Base-by-base conservation (phyloP, 1,140 invertebrate genomes). In the Bursaphelenchus mucronatus region DNA sequence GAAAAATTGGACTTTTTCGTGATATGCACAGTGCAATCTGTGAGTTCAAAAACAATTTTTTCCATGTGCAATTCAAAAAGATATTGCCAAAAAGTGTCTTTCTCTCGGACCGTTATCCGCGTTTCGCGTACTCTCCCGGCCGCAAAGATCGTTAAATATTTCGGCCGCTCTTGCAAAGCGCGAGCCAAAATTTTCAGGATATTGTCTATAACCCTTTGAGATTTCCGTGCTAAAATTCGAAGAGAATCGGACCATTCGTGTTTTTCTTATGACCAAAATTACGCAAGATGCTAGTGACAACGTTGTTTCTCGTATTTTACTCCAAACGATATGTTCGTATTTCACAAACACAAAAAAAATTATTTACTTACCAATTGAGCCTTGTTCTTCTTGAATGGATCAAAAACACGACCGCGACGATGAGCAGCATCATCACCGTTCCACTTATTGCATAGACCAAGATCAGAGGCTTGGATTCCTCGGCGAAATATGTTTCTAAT, bases 311-410 rank as follows among this genome's bases (percentile, higher is more conserved):
- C n/a, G n/a, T n/a, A n/a, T n/a, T n/a, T n/a, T n/a, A n/a, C n/a
- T n/a, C n/a, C n/a, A n/a, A n/a, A n/a, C n/a, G n/a, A n/a, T n/a
- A n/a, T n/a, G n/a, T n/a, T 5, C 30, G 30, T 30, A 30, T 30
- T 5, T 51, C 8, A 39, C 4, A 65, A 50, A 9, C 11, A 66
- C 2, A 51, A 52, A 67, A 19, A 19, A 64, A 17, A n/a, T 6
- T 0, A 55, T 63, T 15, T 13, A 51, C 68, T 19, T 30, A 73
- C 71, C 71, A 74, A 51, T 74, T 74, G 8, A 74, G 59, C 21
- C 63, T 47, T 53, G 71, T 74, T 55, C 65, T 15, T 13, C 69
- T 50, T 52, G 57, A 63, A 11, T 70, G 70, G n/a, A 55, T 39
- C 10, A 68, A 51, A n/a, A 72, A 73, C 4, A 66, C 41, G n/a